These are phyloP conservation scores for Simalia tracyae DNA, from an alignment of 2,797 vertebrate species.

Conservation along the genomic window DNA sequence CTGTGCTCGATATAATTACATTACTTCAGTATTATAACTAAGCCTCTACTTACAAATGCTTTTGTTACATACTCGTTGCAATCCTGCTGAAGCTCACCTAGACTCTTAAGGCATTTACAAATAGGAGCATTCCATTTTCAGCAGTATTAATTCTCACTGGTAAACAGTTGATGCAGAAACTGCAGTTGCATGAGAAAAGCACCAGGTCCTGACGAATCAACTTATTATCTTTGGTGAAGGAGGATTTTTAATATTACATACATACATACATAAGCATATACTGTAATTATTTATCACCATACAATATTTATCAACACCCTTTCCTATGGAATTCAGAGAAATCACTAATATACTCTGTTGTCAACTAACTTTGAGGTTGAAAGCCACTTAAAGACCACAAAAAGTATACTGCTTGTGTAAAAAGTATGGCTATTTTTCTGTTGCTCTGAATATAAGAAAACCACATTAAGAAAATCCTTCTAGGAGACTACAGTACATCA, in stretches of 20 bases:
- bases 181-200: neutral
- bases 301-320: slow-evolving; percentile 45
- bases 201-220: neutral
- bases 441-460: neutral
- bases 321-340: slow-evolving; percentile 55
- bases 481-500: neutral
- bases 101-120: neutral
- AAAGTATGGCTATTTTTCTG: neutral
- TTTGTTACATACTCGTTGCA: neutral
- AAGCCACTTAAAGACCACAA: slow-evolving; percentile 18
- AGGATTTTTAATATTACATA: neutral
- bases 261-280: neutral
- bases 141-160: neutral
- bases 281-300: slow-evolving; percentile 15
- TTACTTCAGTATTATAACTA: slow-evolving; percentile 41
- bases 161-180: neutral
- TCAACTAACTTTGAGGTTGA: slow-evolving; percentile 40
- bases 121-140: neutral
- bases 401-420: neutral
- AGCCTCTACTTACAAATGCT: slow-evolving; percentile 1
- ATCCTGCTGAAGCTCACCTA: neutral
- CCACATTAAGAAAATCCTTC: neutral
- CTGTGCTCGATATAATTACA: slow-evolving; percentile 39
- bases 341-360: slow-evolving; percentile 47
- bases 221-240: slow-evolving; percentile 39